Evolutionary conservation across 92 coral and sea anemone species (phyloP).

Genomic region (Umimayanthus chanpuru): DNA sequence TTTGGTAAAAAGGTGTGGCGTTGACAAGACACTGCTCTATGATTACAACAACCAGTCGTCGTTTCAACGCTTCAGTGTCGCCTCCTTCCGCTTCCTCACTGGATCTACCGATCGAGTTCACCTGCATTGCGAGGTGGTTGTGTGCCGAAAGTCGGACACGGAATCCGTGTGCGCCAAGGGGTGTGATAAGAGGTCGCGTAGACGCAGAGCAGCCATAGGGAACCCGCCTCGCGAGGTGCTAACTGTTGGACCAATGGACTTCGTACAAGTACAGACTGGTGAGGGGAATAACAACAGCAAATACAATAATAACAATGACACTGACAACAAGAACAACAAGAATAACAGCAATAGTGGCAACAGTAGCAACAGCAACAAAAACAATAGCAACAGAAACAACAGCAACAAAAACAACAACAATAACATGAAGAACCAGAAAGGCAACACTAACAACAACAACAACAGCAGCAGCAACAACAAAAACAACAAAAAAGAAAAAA

Average conservation of each 20-base stretch:
- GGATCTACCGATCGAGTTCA: neutral
- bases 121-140: conserved; percentile 30
- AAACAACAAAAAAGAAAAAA: no score
- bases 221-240: conserved; percentile 6
- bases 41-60: conserved; percentile 30
- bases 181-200: conserved; percentile 15
- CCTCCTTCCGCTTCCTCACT: conserved; percentile 30
- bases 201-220: conserved; percentile 2
- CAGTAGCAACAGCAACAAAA: no score
- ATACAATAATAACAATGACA: no score
- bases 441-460: no score
- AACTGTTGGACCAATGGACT: conserved; percentile 22
- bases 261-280: conserved; percentile 24
- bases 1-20: neutral
- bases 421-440: no score
- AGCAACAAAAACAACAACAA: no score
- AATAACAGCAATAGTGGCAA: no score
- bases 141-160: conserved; percentile 25
- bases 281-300: neutral
- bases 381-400: no score
- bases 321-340: no score
- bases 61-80: conserved; percentile 26
- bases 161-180: conserved; percentile 38
- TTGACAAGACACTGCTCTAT: conserved; percentile 5
- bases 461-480: no score